phyloP scores from a whole-genome alignment of 2,888 invertebrate species.

The Cremastobaeus sp. region DNA sequence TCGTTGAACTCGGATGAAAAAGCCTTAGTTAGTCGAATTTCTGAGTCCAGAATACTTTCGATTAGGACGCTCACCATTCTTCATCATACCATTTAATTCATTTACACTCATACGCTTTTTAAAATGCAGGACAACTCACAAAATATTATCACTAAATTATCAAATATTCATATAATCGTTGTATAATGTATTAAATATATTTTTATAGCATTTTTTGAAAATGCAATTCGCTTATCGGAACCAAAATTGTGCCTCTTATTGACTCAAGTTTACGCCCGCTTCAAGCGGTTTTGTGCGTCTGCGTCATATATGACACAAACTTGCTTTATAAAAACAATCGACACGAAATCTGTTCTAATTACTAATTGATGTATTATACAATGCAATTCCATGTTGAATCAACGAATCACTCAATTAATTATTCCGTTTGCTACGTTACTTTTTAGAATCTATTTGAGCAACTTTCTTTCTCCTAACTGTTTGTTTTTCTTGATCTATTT shows the following conservation, averaged over 20 bases:
- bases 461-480: constrained; percentile 36
- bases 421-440: constrained; percentile 2
- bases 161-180: constrained; percentile 35
- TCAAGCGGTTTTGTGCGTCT: constrained; percentile 2
- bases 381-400: constrained; percentile 38
- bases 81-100: no score
- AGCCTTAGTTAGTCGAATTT: no score
- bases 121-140: constrained; percentile 5
- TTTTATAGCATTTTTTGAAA: constrained; percentile 39
- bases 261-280: constrained; percentile 31
- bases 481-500: constrained; percentile 10
- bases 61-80: neutral
- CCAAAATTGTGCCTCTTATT: constrained; percentile 29
- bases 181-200: constrained; percentile 32
- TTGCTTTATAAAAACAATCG: no score
- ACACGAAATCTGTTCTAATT: no score
- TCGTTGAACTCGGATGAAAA: no score
- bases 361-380: constrained; percentile 22
- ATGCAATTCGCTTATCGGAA: constrained; percentile 17
- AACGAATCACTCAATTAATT: neutral
- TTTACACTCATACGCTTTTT: no score
- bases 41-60: constrained; percentile 24
- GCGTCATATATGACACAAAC: no score
- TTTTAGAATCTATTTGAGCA: constrained; percentile 60
- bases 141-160: no score